phyloP scores from a whole-genome alignment of 2,888 invertebrate species.

The Drosophila neotestacea region DNA sequence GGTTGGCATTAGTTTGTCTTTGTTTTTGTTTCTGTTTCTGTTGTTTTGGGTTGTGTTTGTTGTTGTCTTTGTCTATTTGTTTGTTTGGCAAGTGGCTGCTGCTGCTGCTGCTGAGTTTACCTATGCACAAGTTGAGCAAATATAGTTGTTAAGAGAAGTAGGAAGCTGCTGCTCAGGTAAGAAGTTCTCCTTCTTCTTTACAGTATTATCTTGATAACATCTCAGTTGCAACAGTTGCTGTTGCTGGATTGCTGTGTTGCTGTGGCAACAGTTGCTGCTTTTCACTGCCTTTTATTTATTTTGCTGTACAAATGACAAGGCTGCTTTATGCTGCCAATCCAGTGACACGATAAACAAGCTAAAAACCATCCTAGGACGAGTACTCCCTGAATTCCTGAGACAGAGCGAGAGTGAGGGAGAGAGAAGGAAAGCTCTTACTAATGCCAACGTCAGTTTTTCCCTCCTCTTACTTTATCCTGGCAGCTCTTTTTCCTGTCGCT shows the following conservation, averaged over 20 bases:
- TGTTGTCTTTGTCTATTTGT: constrained; percentile 42
- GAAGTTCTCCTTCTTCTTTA: constrained; percentile 26
- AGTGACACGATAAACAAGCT: constrained; percentile 77
- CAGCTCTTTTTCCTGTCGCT: constrained; percentile 79
- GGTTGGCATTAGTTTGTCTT: constrained; percentile 60
- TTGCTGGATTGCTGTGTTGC: constrained; percentile 21
- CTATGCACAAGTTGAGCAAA: constrained; percentile 75
- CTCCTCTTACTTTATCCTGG: constrained; percentile 41
- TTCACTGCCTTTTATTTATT: constrained; percentile 53
- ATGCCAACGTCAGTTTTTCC: not conserved
- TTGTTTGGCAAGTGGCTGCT: constrained; percentile 47
- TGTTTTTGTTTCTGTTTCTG: constrained; percentile 40
- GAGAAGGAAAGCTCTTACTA: constrained; percentile 28
- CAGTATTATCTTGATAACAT: constrained; percentile 64
- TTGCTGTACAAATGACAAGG: constrained; percentile 67
- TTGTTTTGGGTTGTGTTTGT: constrained; percentile 38
- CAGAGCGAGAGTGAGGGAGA: not conserved
- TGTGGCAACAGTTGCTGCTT: constrained; percentile 30
- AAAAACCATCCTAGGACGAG: constrained; percentile 22
- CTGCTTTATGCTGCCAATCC: constrained; percentile 80
- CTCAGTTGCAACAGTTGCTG: constrained; percentile 55
- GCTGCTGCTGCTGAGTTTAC: constrained; percentile 50
- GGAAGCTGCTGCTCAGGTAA: constrained; percentile 41
- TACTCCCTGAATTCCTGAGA: constrained; percentile 3
- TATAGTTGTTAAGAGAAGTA: constrained; percentile 70